These are phyloP conservation scores for Lophura swinhoii DNA, from an alignment of 2,797 vertebrate species.

Conservation along the genomic window DNA sequence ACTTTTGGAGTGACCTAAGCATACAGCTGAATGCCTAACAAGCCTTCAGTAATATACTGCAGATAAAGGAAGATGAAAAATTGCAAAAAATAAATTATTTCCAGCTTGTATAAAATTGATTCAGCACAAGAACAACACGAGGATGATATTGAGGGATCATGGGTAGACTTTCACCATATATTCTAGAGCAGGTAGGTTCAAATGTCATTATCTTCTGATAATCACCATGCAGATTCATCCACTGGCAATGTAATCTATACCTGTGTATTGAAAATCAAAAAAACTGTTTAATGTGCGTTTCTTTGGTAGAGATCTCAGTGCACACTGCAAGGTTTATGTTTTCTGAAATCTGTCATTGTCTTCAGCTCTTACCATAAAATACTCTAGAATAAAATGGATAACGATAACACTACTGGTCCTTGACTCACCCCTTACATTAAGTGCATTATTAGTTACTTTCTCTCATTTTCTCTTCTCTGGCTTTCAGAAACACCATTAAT, in stretches of 20 bases:
- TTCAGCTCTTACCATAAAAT: constrained; percentile 50
- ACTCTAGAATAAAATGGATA: constrained; percentile 22
- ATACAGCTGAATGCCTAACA: neutral
- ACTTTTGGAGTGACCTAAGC: neutral
- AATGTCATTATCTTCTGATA: neutral
- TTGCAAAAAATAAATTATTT: neutral
- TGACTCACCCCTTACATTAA: constrained; percentile 40
- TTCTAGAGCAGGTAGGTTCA: neutral
- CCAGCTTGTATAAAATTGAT: neutral
- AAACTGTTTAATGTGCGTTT: neutral
- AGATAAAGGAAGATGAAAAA: neutral
- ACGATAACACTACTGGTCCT: constrained; percentile 11
- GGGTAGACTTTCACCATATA: neutral
- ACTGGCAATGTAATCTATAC: neutral
- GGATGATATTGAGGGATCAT: neutral
- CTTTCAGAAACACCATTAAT: constrained; percentile 41
- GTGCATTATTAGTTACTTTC: constrained; percentile 36
- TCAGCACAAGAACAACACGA: neutral
- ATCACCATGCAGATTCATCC: neutral
- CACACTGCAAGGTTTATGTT: constrained; percentile 1
- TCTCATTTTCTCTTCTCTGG: constrained; percentile 12
- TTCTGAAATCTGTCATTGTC: constrained; percentile 39
- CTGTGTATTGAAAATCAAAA: neutral
- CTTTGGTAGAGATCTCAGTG: neutral
- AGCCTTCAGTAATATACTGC: neutral